Evolutionary conservation across 64 coral and sea anemone genomes (phyloP).

Genomic region (Montipora capricornis): DNA sequence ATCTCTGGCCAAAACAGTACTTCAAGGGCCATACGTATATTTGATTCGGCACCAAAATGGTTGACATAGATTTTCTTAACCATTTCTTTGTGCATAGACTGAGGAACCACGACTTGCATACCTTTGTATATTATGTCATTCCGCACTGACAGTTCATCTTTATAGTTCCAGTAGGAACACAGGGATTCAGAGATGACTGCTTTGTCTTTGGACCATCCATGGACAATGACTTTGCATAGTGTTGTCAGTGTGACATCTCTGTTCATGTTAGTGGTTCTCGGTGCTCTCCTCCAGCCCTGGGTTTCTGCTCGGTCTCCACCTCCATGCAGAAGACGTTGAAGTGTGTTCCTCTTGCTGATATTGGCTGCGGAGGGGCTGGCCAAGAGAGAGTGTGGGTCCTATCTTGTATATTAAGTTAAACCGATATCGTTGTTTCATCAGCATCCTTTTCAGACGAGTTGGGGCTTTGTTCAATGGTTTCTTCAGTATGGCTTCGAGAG

Average conservation of each 20-base stretch:
- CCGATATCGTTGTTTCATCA: conserved; percentile 32
- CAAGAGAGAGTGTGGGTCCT: neutral
- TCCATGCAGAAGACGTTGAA: neutral
- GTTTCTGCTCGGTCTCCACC: conserved; percentile 3
- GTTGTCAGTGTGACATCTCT: conserved; percentile 18
- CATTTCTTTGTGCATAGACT: too few relatives aligned
- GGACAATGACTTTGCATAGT: conserved; percentile 24
- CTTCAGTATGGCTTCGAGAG: conserved; percentile 58
- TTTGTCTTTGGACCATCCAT: conserved; percentile 65
- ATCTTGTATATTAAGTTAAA: neutral
- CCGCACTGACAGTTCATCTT: too few relatives aligned
- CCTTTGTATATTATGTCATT: too few relatives aligned
- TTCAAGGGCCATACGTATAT: neutral
- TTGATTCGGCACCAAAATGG: neutral
- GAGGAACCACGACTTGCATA: too few relatives aligned
- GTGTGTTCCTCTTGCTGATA: neutral
- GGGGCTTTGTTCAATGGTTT: neutral
- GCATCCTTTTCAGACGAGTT: conserved; percentile 57
- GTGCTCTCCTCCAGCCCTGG: conserved; percentile 47
- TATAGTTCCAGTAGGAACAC: too few relatives aligned
- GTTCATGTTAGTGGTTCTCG: conserved; percentile 30
- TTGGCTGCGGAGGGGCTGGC: neutral
- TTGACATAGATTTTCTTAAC: too few relatives aligned
- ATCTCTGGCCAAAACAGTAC: neutral
- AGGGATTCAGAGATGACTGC: neutral